Evolutionary conservation across 30 jellyfish, hydroid and myxozoan species (phyloP), one percentile per base, ranked within the genome.

Genomic region (Aurelia coerulea): DNA sequence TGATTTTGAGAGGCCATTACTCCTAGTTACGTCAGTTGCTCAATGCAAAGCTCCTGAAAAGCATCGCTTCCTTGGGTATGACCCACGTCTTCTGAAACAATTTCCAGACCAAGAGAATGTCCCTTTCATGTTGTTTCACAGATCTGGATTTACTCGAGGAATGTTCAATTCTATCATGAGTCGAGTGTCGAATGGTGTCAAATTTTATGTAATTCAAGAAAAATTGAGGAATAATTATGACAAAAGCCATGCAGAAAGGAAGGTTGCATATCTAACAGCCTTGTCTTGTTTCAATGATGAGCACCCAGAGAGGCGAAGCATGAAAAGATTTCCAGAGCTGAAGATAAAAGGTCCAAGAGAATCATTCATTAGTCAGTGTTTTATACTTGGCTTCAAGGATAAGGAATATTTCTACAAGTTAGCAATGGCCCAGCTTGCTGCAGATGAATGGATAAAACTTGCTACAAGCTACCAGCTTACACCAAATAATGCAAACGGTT

Each of bases 11-110:
- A 80, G 76, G 66, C 97, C 97, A 41, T 96, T 93, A 1, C 84
- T 88, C 39, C 96, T 93, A 4, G 97, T 93, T n/a, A 93, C 98
- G 12, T 93, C 98, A 13, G 76, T 88, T 86, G 87, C 88, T 67
- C 87, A 94, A n/a, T 93, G 98, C 83, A 68, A 75, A 35, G 88
- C 71, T 56, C 89, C 85, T 14, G 83, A 89, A 35, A 93, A 80
- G 88, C 98, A 93, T 63, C 79, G 95, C n/a, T 87, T 93, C 76
- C 89, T 93, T 33, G 98, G 98, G 17, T 93, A 93, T 73, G 98
- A 93, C 74, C 98, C 98, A 2, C 95, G 98, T 59, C 70, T 93
- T 8, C 62, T 93, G 23, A 81, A 91, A 46, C 89, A 78, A 88
- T 71, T 93, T n/a, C 89, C 98, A n/a, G 90, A 88, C 51, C 90